These are phyloP conservation scores for Otus sunia DNA, from an alignment of 2,113 vertebrate genomes.

Conservation along the genomic window DNA sequence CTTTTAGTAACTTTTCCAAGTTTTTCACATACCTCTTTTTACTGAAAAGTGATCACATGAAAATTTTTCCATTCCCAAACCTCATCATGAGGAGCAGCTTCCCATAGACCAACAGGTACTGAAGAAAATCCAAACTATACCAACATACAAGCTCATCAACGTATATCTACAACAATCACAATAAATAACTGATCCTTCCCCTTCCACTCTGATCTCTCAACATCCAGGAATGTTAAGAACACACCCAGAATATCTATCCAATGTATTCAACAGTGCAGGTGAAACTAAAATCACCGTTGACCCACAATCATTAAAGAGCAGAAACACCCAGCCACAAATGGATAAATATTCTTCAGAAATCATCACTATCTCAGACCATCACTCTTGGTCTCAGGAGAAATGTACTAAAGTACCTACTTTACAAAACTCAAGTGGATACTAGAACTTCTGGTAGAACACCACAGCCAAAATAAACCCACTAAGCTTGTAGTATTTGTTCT, in stretches of 20 bases:
- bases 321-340: background rate
- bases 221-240: background rate
- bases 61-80: background rate
- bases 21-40: background rate
- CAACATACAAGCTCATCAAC: background rate
- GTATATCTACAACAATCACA: background rate
- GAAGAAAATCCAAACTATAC: background rate
- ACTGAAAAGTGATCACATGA: background rate
- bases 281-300: background rate
- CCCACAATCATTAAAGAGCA: background rate
- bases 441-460: background rate
- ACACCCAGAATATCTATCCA: background rate
- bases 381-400: background rate
- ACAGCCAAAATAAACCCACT: background rate
- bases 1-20: background rate
- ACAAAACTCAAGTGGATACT: background rate
- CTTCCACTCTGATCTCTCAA: background rate
- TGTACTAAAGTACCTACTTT: background rate
- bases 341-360: background rate
- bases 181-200: background rate
- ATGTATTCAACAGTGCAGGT: background rate
- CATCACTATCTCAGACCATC: background rate
- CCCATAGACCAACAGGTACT: fast-evolving
- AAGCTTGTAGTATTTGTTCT: background rate
- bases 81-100: background rate